Evolutionary conservation across 2,113 vertebrate species (phyloP).

Genomic region (Procapra przewalskii): DNA sequence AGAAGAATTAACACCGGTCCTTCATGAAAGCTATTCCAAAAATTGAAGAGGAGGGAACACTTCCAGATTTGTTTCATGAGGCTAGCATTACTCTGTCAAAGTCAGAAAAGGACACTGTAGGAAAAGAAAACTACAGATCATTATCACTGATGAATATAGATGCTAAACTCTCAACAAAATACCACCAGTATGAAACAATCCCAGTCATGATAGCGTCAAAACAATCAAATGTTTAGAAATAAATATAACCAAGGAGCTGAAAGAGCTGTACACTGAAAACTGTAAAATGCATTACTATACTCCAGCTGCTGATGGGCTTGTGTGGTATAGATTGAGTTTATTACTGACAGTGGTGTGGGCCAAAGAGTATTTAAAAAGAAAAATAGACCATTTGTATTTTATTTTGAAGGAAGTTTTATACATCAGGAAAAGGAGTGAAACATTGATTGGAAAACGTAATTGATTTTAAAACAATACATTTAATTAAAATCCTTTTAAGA

Average conservation of each 20-base stretch:
- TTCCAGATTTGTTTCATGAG: background rate
- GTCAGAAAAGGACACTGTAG: background rate
- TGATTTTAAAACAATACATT: background rate
- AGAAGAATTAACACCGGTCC: background rate
- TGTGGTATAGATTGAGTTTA: background rate
- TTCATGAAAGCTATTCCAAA: background rate
- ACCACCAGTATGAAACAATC: background rate
- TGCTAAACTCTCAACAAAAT: background rate
- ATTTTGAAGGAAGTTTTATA: background rate
- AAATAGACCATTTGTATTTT: background rate
- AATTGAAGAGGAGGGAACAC: background rate
- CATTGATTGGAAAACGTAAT: background rate
- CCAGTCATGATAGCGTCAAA: background rate
- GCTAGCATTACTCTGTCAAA: background rate
- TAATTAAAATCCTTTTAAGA: background rate
- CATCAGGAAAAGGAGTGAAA: background rate
- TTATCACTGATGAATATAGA: background rate
- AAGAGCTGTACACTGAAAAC: background rate
- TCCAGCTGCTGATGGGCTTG: background rate
- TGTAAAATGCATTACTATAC: background rate
- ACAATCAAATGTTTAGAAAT: background rate
- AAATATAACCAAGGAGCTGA: background rate
- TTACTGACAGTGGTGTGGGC: background rate
- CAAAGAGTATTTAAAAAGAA: background rate
- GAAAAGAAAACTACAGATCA: background rate